Conservation (phyloP, 2,888 invertebrate genomes). For the Yponomeuta sedellus region DNA sequence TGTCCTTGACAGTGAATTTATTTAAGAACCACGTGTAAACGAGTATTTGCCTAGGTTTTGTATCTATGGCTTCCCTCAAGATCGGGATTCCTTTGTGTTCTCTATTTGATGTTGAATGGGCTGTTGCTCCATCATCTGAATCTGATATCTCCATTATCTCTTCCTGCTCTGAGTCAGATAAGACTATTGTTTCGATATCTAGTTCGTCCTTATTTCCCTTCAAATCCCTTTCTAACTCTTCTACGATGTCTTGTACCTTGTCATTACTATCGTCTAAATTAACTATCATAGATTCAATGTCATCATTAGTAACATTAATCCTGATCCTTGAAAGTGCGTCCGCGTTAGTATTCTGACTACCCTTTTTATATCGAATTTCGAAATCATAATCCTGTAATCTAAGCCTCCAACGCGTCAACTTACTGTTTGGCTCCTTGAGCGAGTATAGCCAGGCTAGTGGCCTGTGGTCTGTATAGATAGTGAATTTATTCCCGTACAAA, state of each 20-base stretch:
- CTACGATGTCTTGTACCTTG: not conserved
- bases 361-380: constrained; percentile 24
- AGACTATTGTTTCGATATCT: not conserved
- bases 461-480: constrained; percentile 16
- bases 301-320: constrained; percentile 8
- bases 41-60: constrained; percentile 11
- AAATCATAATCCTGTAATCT: constrained; percentile 22
- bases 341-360: constrained; percentile 23
- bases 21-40: not conserved
- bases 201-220: not conserved
- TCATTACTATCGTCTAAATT: constrained; percentile 2
- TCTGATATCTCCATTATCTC: not conserved
- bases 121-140: not conserved
- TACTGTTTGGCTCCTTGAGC: constrained; percentile 13
- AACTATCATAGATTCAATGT: constrained; percentile 7
- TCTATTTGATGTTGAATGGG: constrained; percentile 11
- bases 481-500: constrained; percentile 14
- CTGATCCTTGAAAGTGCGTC: constrained; percentile 22
- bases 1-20: not conserved
- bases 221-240: not conserved
- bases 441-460: constrained; percentile 22
- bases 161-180: not conserved
- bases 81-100: constrained; percentile 12
- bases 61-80: constrained; percentile 12
- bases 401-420: constrained; percentile 18